These are phyloP conservation scores for Aphyosemion australe DNA, from an alignment of 2,113 vertebrate genomes.

Conservation along the genomic window DNA sequence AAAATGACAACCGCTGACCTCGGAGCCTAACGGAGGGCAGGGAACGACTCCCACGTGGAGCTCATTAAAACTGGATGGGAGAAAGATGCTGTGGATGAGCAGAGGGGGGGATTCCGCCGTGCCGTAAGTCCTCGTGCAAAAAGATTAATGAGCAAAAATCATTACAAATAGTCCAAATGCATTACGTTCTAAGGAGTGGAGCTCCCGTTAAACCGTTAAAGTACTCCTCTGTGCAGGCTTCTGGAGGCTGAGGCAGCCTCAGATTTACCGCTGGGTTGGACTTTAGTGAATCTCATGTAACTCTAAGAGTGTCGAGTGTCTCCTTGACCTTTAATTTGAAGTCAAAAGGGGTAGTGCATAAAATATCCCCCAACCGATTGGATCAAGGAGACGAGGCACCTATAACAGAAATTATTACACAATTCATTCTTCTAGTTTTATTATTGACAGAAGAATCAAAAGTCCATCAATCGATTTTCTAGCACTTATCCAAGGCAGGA, in stretches of 20 bases:
- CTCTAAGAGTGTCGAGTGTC: neutral
- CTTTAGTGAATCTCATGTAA: neutral
- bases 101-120: constrained; percentile 1
- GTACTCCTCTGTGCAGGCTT: neutral
- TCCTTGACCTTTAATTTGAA: neutral
- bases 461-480: too few species aligned
- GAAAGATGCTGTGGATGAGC: constrained; percentile 19
- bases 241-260: neutral
- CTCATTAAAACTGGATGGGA: constrained; percentile 44
- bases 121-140: constrained; percentile 29
- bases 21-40: constrained; percentile 21
- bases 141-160: constrained; percentile 48
- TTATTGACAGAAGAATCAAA: too few species aligned
- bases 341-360: neutral
- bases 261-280: neutral
- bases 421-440: too few species aligned
- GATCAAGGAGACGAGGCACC: too few species aligned
- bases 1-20: constrained; percentile 45
- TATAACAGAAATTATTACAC: too few species aligned
- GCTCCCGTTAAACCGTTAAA: constrained; percentile 5
- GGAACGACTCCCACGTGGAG: constrained; percentile 35
- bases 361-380: neutral
- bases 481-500: too few species aligned
- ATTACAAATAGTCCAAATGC: constrained; percentile 19
- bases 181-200: constrained; percentile 19